These are phyloP conservation scores for Crocallis elinguaria DNA, from an alignment of 2,888 invertebrate genomes.

Conservation along the genomic window DNA sequence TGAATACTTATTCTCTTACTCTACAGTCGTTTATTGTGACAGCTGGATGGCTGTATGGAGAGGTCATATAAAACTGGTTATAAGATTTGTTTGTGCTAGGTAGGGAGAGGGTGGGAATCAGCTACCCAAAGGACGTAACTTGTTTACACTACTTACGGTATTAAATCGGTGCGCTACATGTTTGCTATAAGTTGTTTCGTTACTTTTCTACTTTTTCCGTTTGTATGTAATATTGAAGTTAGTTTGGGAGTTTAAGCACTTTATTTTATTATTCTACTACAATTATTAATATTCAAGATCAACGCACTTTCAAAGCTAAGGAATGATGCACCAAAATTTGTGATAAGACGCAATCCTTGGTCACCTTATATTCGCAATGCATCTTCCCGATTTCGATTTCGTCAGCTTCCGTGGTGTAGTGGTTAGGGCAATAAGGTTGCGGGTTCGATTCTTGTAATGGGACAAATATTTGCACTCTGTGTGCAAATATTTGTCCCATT, in stretches of 20 bases:
- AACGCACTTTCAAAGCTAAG: no score
- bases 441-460: no score
- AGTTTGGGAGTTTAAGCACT: neutral
- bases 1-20: slow-evolving; percentile 51
- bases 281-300: no score
- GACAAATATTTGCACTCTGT: no score
- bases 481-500: no score
- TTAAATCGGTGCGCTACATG: slow-evolving; percentile 70
- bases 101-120: slow-evolving; percentile 16
- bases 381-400: no score
- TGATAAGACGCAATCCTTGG: no score
- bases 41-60: slow-evolving; percentile 14
- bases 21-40: slow-evolving; percentile 41
- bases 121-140: slow-evolving; percentile 48
- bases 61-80: slow-evolving; percentile 48
- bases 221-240: slow-evolving; percentile 24
- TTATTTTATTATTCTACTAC: no score
- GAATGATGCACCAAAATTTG: no score
- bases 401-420: no score
- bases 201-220: slow-evolving; percentile 44
- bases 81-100: slow-evolving; percentile 50
- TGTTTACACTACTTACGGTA: slow-evolving; percentile 81
- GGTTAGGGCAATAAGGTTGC: no score
- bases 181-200: slow-evolving; percentile 58
- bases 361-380: no score